Evolutionary conservation across 2,113 vertebrate genomes (phyloP), one percentile per base, ranked within the genome.

Genomic region (Trichomycterus rosablanca): DNA sequence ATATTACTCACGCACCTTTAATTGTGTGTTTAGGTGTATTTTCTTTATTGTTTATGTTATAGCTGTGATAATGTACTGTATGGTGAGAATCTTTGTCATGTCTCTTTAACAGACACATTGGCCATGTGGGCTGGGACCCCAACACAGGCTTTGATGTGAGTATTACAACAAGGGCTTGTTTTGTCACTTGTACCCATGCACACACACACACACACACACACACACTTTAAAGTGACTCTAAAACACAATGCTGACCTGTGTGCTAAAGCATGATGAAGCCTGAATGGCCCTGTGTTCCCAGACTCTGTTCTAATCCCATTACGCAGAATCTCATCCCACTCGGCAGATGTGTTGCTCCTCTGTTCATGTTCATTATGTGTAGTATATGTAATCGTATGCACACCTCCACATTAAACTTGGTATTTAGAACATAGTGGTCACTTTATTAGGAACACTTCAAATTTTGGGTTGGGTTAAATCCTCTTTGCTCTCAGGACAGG

Each of bases 111-210:
- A 99, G 95, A 69, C 96, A 99, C 77, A 94, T 99, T 75, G 96
- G 95, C 75, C 96, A 99, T 81, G 95, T 98, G 83, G 96, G 96
- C 73, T 99, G 95, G 96, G 95, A 98, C 84, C 96, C 96, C 63
- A 97, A 99, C 84, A 98, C 95, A 67, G 96, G 95, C 71, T 99
- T 99, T 87, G 95, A 99, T 88, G 96, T 98, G 86, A 99, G 96
- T 97, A 80, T 73, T 9, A 74, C 57, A 74, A 66, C 42, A 67
- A 70, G 51, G 40, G 12, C 39, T 70, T 51, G 26, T 44, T 68
- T 44, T 71, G 37, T 51, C 46, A 16, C 43, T 42, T 12, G 5
- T 48, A n/a, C 7, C n/a, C n/a, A n/a, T n/a, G n/a, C n/a, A n/a
- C n/a, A n/a, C 26, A 30, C 61, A 26, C 58, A 51, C 52, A n/a